phyloP scores from a whole-genome alignment of 2,113 vertebrate species.

The Perognathus longimembris region DNA sequence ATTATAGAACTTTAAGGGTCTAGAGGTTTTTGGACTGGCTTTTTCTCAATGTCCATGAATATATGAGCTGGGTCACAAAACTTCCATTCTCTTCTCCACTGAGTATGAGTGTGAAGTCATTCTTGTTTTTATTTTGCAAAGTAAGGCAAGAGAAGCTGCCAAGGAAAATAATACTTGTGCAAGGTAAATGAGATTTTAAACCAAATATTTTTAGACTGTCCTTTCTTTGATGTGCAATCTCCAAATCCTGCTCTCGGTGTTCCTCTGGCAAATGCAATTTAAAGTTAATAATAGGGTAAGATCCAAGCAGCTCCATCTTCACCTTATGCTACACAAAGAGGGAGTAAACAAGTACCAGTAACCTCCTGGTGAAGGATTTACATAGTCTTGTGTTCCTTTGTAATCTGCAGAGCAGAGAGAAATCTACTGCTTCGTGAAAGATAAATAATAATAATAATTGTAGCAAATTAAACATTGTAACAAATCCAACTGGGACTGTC shows the following conservation, averaged over 20 bases:
- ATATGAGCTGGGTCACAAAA: slow-evolving; percentile 1
- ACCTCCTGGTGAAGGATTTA: not conserved
- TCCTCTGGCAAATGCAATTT: slow-evolving; percentile 65
- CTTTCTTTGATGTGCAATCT: slow-evolving; percentile 67
- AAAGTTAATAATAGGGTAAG: slow-evolving; percentile 72
- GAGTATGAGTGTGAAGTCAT: slow-evolving; percentile 45
- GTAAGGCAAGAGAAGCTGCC: slow-evolving; percentile 48
- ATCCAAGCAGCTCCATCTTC: slow-evolving; percentile 44
- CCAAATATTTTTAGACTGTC: slow-evolving; percentile 77
- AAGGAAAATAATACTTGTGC: slow-evolving; percentile 69
- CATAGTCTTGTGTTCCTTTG: slow-evolving; percentile 9
- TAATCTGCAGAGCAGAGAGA: slow-evolving; percentile 27
- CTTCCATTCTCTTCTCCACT: not conserved
- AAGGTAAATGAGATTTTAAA: slow-evolving; percentile 68
- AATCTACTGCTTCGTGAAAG: slow-evolving; percentile 38
- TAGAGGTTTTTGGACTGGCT: slow-evolving; percentile 8
- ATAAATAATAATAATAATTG: slow-evolving; percentile 65
- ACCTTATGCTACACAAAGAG: not conserved
- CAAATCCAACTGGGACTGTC: not conserved
- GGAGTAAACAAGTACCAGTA: not conserved
- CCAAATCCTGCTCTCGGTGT: slow-evolving; percentile 37
- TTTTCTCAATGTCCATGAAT: slow-evolving; percentile 56
- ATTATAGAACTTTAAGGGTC: not conserved
- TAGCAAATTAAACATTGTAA: not conserved
- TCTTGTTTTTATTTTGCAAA: slow-evolving; percentile 72